These are phyloP conservation scores for Limonius californicus DNA, from an alignment of 1,140 invertebrate genomes.

Conservation along the genomic window DNA sequence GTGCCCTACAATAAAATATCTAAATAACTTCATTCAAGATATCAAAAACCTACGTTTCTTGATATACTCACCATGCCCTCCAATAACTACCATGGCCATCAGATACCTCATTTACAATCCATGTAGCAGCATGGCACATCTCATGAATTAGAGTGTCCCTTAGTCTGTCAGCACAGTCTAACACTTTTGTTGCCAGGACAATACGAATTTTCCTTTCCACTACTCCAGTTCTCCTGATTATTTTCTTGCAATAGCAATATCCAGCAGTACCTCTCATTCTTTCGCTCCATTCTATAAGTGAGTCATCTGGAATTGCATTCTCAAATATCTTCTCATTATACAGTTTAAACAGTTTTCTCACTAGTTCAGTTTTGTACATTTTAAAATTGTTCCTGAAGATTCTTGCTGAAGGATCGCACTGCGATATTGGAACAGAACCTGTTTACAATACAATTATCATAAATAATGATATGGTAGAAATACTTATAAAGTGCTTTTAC, in stretches of 20 bases:
- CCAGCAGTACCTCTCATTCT: conserved; percentile 76
- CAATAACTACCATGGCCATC: conserved; percentile 80
- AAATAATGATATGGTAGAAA: no score
- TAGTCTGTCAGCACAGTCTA: conserved; percentile 70
- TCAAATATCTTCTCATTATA: conserved; percentile 77
- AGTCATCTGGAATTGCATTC: conserved; percentile 59
- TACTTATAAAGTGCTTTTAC: no score
- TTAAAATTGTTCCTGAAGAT: conserved; percentile 66
- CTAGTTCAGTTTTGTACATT: conserved; percentile 62
- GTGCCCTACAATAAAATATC: conserved; percentile 64
- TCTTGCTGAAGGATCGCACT: conserved; percentile 62
- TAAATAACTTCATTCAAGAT: conserved; percentile 1
- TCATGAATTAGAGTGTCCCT: conserved; percentile 88
- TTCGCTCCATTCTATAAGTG: conserved; percentile 73
- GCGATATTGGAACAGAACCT: conserved; percentile 30
- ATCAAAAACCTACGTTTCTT: neutral
- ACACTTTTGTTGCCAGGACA: conserved; percentile 58
- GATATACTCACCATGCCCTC: conserved; percentile 67
- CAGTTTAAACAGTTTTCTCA: conserved; percentile 61
- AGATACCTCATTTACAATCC: conserved; percentile 69
- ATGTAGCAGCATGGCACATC: conserved; percentile 87
- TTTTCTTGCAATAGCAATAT: conserved; percentile 40
- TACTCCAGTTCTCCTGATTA: conserved; percentile 39
- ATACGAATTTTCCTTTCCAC: conserved; percentile 48
- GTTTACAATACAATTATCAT: no score